Evolutionary conservation across 1,140 invertebrate species (phyloP).

Genomic region (Aculops lycopersici): DNA sequence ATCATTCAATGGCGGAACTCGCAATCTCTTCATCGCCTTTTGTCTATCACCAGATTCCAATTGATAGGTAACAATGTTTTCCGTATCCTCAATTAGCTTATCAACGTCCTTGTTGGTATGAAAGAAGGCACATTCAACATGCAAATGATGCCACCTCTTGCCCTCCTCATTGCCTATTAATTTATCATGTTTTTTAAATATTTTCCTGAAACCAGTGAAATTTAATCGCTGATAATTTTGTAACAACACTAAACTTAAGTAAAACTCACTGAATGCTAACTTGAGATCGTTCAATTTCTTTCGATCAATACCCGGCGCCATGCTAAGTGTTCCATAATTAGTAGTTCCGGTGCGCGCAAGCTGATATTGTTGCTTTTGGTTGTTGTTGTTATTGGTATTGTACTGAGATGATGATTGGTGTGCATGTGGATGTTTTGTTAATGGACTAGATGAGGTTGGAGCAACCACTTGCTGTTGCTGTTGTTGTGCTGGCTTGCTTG

Average conservation of each 20-base stretch:
- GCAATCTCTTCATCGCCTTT: conserved; percentile 73
- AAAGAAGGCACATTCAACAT: conserved; percentile 74
- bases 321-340: no score
- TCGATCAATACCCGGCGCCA: neutral
- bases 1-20: conserved; percentile 78
- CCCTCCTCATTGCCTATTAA: conserved; percentile 14
- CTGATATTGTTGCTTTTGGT: neutral
- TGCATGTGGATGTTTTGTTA: no score
- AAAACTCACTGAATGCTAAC: conserved; percentile 93
- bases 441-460: no score
- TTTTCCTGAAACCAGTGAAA: conserved; percentile 93
- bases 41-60: conserved; percentile 73
- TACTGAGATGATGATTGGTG: no score
- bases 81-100: conserved; percentile 70
- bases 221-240: conserved; percentile 57
- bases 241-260: conserved; percentile 63
- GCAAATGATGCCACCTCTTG: conserved; percentile 45
- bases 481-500: no score
- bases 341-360: no score
- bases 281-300: conserved; percentile 64
- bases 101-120: conserved; percentile 92
- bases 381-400: neutral
- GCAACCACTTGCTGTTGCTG: no score
- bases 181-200: conserved; percentile 98
- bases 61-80: conserved; percentile 47